Conservation (phyloP, 2,113 vertebrate species). For the Ramphastos sulfuratus region DNA sequence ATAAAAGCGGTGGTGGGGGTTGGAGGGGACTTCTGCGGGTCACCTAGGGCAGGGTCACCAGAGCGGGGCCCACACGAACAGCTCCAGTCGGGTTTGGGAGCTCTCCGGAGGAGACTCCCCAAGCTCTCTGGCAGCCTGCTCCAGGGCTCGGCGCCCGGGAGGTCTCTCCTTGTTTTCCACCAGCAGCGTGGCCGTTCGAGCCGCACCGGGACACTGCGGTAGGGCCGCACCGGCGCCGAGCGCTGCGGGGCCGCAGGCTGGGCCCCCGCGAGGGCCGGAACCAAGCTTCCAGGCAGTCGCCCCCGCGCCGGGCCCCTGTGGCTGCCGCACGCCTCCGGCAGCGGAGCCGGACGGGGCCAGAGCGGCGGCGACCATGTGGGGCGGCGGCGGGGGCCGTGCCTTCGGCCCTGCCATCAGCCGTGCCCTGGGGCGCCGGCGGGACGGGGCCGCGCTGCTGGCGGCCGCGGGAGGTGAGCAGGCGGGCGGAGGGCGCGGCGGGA, state of each 20-base stretch:
- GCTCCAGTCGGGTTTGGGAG: too few species aligned
- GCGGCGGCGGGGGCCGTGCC: not conserved
- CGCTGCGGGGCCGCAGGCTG: too few species aligned
- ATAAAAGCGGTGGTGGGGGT: rapidly evolving
- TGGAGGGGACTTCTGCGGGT: too few species aligned
- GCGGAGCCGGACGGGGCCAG: not conserved
- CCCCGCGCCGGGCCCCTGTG: not conserved
- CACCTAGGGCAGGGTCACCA: too few species aligned
- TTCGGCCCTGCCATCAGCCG: not conserved
- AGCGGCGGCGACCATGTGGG: not conserved
- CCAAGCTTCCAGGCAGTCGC: not conserved
- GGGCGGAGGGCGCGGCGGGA: not conserved
- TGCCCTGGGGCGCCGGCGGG: not conserved
- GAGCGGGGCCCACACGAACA: too few species aligned
- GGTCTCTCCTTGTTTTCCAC: too few species aligned
- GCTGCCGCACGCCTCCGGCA: not conserved
- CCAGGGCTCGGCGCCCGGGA: too few species aligned
- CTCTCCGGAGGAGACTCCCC: too few species aligned
- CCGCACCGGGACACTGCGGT: too few species aligned
- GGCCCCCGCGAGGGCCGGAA: not conserved
- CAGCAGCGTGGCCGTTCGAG: too few species aligned
- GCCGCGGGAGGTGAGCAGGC: not conserved
- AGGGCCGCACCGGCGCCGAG: too few species aligned
- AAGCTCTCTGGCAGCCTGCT: too few species aligned
- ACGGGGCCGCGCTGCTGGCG: not conserved